Evolutionary conservation across 2,113 vertebrate genomes (phyloP), one percentile per base, ranked within the genome.

Genomic region (Lipophrys pholis): DNA sequence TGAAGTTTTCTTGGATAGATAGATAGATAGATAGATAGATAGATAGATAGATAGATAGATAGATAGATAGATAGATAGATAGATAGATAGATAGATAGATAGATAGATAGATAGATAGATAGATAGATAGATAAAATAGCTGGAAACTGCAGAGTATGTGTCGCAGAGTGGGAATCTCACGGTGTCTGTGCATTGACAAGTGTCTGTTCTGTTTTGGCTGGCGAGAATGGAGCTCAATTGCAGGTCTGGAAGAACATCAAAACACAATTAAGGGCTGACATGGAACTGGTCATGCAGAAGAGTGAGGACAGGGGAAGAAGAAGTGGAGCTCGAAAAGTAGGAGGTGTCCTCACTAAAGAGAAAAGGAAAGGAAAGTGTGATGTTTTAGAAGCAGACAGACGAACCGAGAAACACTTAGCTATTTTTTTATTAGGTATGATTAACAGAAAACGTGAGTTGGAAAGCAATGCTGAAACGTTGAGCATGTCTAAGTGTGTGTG

Each of bases 191-290:
- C 92, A 89, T 90, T 94, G 95, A 96, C 93, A 95, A 94, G 95
- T 94, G 93, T 95, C 92, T 95, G 93, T 94, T 97, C 93, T 97
- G 94, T 96, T 97, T 95, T 94, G 95, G 93, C 95, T 96, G 93
- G 91, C 75, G 93, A 96, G 94, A 93, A 94, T 92, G 95, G 94
- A 95, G 94, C 93, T 94, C 92, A 90, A 88, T 95, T 71, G 93
- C 93, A 92, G 93, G 92, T 93, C 94, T 93, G 92, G 90, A 93
- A 87, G 94, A 97, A 98, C 93, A 96, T 96, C 94, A 96, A 97
- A 97, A 97, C 95, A 97, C 94, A 96, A 96, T 96, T 95, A 95
- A 93, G 92, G 85, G 82, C 87, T 96, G 95, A 96, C 92, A 95
- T 92, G 78, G 94, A 95, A 84, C 87, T 78, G 84, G 84, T 87